phyloP scores from a whole-genome alignment of 2,888 invertebrate species.

The Tipula confusa region DNA sequence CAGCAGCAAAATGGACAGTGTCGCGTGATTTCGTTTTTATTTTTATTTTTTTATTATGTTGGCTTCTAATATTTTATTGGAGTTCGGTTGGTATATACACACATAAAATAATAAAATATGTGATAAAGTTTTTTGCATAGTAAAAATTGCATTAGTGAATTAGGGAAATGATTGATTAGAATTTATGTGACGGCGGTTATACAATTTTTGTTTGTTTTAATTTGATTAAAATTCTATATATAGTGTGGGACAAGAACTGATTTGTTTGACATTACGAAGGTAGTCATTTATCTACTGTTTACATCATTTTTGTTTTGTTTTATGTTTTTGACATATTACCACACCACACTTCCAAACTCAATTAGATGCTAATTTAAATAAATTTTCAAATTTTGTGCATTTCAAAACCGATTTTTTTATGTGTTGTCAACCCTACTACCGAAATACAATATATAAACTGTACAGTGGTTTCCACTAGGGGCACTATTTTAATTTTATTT shows the following conservation, averaged over 20 bases:
- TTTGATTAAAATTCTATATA: neutral
- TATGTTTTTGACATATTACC: neutral
- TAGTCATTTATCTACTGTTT: neutral
- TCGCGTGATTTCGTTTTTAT: neutral
- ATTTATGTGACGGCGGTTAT: neutral
- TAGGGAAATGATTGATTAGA: neutral
- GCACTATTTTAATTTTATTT: no score
- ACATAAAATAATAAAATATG: conserved; percentile 16
- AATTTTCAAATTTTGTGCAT: neutral
- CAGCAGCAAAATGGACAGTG: conserved; percentile 9
- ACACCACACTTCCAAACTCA: neutral
- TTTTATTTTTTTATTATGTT: neutral
- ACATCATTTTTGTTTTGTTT: neutral
- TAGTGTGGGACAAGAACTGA: neutral
- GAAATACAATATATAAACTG: no score
- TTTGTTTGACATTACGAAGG: neutral
- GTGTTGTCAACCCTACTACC: no score
- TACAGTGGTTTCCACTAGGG: no score
- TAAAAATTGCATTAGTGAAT: conserved; percentile 25
- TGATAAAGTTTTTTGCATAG: conserved; percentile 20
- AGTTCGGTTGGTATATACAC: neutral
- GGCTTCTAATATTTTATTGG: neutral
- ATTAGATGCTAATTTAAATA: neutral
- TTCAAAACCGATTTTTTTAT: neutral
- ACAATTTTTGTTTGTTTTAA: neutral